Percentiles rank a stretch among this genome's conserved stretches.
phyloP scores from a whole-genome alignment of 2,113 vertebrate species.

The Nipponia nippon region DNA sequence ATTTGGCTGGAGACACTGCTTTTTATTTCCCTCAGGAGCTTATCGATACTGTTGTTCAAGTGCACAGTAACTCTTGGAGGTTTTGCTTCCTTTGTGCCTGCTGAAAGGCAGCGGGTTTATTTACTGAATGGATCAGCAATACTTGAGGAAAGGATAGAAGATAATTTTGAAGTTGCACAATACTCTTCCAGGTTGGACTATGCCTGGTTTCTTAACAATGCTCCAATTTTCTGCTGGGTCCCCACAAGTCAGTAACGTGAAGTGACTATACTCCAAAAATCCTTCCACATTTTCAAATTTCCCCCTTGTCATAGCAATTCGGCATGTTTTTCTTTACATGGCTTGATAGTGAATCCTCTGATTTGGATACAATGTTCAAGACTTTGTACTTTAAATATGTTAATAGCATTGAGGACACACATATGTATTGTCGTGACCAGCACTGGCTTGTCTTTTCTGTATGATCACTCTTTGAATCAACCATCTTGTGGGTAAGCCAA shows the following conservation, averaged over 20 bases:
- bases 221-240: background rate
- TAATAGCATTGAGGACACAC: background rate
- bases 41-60: background rate
- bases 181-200: background rate
- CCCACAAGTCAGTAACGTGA: background rate
- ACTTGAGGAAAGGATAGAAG: background rate
- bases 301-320: background rate
- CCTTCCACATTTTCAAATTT: background rate
- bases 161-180: background rate
- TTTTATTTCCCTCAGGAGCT: background rate
- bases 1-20: background rate
- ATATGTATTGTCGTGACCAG: background rate
- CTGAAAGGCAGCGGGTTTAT: background rate
- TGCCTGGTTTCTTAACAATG: background rate
- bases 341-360: background rate
- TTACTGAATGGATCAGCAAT: background rate
- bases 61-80: background rate
- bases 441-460: background rate
- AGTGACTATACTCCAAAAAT: background rate
- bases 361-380: background rate
- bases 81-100: background rate
- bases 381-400: background rate
- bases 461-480: background rate
- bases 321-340: background rate
- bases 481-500: background rate